Percentiles rank a stretch among this genome's conserved stretches.
These are phyloP conservation scores for Agonopterix alstromeriana DNA, from an alignment of 2,888 invertebrate species.

Conservation along the genomic window DNA sequence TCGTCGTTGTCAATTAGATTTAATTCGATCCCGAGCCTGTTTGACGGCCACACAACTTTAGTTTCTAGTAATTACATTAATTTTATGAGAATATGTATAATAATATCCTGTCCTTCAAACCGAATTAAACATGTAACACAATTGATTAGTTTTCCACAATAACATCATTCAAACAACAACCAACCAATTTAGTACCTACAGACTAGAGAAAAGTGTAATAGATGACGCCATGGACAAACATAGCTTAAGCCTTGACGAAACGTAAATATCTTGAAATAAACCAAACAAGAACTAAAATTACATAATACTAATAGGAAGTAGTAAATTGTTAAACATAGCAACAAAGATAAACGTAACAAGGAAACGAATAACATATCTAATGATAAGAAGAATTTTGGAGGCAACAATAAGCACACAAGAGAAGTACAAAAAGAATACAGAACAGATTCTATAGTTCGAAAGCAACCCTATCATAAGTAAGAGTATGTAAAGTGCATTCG, in stretches of 20 bases:
- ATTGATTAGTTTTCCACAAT: too few relatives aligned
- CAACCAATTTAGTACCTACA: not conserved
- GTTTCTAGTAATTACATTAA: not conserved
- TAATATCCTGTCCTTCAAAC: too few relatives aligned
- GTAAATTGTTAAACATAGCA: not conserved
- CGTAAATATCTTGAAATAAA: slow-evolving; percentile 6
- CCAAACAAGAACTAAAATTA: slow-evolving; percentile 6
- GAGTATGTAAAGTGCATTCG: too few relatives aligned
- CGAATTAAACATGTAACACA: too few relatives aligned
- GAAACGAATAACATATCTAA: too few relatives aligned
- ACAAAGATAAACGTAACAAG: too few relatives aligned
- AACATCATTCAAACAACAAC: too few relatives aligned
- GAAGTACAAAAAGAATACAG: too few relatives aligned
- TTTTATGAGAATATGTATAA: not conserved
- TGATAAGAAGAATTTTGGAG: too few relatives aligned
- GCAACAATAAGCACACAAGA: too few relatives aligned
- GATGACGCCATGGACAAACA: slow-evolving; percentile 6
- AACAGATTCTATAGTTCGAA: too few relatives aligned
- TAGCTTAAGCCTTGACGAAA: slow-evolving; percentile 9
- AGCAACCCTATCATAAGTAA: too few relatives aligned
- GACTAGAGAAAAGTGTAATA: not conserved
- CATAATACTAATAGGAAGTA: not conserved
- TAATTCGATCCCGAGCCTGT: slow-evolving; percentile 35
- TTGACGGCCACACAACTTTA: slow-evolving; percentile 25
- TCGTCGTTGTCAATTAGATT: slow-evolving; percentile 55